These are phyloP conservation scores for Triplophysa dalaica DNA, from an alignment of 2,113 vertebrate species.

Conservation along the genomic window DNA sequence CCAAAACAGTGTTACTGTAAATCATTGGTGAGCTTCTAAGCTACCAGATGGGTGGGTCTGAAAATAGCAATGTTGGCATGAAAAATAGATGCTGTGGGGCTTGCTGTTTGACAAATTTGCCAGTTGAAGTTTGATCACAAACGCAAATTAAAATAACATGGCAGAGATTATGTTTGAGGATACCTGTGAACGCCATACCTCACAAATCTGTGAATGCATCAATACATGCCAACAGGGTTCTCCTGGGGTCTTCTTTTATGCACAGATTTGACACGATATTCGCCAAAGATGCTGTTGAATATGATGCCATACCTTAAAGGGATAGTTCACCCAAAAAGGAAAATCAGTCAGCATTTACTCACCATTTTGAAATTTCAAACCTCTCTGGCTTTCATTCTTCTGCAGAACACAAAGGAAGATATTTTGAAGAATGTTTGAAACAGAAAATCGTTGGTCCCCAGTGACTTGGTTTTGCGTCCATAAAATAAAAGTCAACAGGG, in stretches of 20 bases:
- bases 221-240: slow-evolving; percentile 19
- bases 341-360: too few relatives aligned
- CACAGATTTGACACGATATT: slow-evolving; percentile 11
- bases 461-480: too few relatives aligned
- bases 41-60: slow-evolving; percentile 67
- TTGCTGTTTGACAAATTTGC: slow-evolving; percentile 64
- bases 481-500: too few relatives aligned
- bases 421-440: too few relatives aligned
- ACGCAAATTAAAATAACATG: slow-evolving; percentile 43
- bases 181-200: slow-evolving; percentile 30
- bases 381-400: too few relatives aligned
- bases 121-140: slow-evolving; percentile 57
- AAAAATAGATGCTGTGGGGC: slow-evolving; percentile 60
- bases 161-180: slow-evolving; percentile 22
- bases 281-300: background rate
- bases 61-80: slow-evolving; percentile 67
- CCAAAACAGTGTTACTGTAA: slow-evolving; percentile 65
- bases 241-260: slow-evolving; percentile 12
- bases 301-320: background rate
- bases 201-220: slow-evolving; percentile 1
- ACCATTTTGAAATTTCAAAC: background rate
- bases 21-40: slow-evolving; percentile 67
- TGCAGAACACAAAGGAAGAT: too few relatives aligned
- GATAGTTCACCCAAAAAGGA: too few relatives aligned
- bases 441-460: too few relatives aligned